A percentile compares a stretch with the other conserved stretches of the same genome.
Conservation (phyloP, 2,797 vertebrate genomes). For the Glossophaga mutica region DNA sequence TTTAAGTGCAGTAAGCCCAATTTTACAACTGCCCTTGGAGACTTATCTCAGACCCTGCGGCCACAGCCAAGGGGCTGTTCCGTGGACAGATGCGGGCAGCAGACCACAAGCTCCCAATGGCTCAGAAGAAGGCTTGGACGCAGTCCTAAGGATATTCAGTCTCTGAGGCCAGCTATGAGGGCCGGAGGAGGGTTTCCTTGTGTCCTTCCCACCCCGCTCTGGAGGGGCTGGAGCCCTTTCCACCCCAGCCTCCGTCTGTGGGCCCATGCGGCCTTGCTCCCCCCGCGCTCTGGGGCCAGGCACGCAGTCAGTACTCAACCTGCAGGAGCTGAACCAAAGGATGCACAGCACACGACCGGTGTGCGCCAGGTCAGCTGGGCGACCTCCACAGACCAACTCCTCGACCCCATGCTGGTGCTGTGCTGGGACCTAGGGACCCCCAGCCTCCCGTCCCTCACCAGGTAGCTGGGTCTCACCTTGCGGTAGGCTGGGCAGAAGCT, state of each 20-base stretch:
- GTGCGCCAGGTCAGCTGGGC: neutral
- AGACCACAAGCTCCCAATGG: neutral
- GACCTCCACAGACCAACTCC: neutral
- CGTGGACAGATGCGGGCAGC: accelerated
- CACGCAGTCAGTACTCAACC: neutral
- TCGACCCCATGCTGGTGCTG: neutral
- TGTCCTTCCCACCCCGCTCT: accelerated
- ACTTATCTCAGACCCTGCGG: neutral
- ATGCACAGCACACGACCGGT: neutral
- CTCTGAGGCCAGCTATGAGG: accelerated
- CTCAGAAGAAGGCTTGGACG: neutral
- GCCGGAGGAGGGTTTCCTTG: too few relatives aligned
- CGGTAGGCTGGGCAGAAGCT: constrained; percentile 93
- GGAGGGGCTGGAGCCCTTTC: neutral
- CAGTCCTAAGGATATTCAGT: neutral
- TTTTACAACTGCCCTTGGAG: neutral
- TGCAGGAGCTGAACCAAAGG: neutral
- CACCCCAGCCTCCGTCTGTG: accelerated
- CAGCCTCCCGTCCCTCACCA: accelerated
- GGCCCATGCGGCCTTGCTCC: neutral
- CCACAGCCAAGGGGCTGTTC: accelerated
- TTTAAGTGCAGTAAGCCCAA: too few relatives aligned
- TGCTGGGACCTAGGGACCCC: neutral
- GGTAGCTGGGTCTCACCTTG: constrained; percentile 85
- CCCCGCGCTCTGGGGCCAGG: accelerated